Conservation (phyloP, 2,888 invertebrate species). For the Trachelus troglodyta region DNA sequence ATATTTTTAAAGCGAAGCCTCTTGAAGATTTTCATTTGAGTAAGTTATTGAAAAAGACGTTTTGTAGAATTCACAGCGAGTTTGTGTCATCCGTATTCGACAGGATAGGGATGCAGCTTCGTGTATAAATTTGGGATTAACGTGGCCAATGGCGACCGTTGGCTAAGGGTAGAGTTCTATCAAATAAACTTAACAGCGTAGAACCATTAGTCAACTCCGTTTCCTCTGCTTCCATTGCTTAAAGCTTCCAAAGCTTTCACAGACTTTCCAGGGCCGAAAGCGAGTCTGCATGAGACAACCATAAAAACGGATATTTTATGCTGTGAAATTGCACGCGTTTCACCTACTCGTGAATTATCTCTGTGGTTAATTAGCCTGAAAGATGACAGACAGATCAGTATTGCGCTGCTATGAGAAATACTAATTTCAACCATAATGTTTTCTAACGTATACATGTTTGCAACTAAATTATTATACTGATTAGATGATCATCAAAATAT, state of each 20-base stretch:
- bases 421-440: neutral
- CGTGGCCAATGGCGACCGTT: slow-evolving; percentile 18
- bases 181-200: slow-evolving; percentile 42
- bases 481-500: neutral
- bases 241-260: slow-evolving; percentile 3
- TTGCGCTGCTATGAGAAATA: neutral
- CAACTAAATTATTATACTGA: neutral
- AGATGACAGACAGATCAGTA: neutral
- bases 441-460: neutral
- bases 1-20: too few species aligned
- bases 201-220: slow-evolving; percentile 37
- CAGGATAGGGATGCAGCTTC: slow-evolving; percentile 25
- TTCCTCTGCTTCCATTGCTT: slow-evolving; percentile 17
- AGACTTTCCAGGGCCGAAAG: slow-evolving; percentile 10
- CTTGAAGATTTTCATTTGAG: neutral
- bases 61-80: too few species aligned
- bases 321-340: slow-evolving; percentile 1
- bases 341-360: neutral
- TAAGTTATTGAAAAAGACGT: neutral
- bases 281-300: neutral
- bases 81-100: slow-evolving; percentile 45
- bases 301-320: slow-evolving; percentile 21
- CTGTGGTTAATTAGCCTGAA: neutral
- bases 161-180: slow-evolving; percentile 31
- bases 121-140: slow-evolving; percentile 41